phyloP scores from a whole-genome alignment of 2,797 vertebrate species.

The Monodelphis domestica region DNA sequence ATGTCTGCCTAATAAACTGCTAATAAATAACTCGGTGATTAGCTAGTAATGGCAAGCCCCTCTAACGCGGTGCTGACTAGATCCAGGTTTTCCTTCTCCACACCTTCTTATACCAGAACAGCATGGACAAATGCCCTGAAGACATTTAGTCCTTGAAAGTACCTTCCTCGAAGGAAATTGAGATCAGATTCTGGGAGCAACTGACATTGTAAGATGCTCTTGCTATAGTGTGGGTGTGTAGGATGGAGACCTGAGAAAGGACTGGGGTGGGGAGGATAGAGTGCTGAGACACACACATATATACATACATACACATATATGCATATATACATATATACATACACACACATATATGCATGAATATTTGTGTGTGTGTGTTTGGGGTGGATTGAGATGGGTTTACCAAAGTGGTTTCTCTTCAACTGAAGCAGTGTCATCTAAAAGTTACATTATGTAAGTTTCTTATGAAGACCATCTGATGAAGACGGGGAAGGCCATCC shows the following conservation, averaged over 20 bases:
- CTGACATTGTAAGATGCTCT: neutral
- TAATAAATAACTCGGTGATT: conserved; percentile 86
- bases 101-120: conserved; percentile 68
- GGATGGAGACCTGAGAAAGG: neutral
- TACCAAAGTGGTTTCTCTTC: neutral
- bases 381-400: neutral
- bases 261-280: neutral
- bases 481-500: neutral
- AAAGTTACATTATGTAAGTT: neutral
- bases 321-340: too few species aligned
- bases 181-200: neutral
- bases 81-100: conserved; percentile 62
- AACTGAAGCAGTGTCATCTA: neutral
- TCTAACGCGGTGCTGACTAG: conserved; percentile 79
- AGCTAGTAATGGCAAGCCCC: conserved; percentile 89
- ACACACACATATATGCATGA: too few species aligned
- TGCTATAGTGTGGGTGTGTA: neutral
- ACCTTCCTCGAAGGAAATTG: neutral
- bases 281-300: too few species aligned
- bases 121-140: conserved; percentile 65
- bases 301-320: too few species aligned
- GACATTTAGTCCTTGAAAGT: conserved; percentile 54
- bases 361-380: too few species aligned
- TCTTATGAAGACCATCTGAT: neutral
- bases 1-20: conserved; percentile 90